A percentile compares a stretch with the other conserved stretches of the same genome.
phyloP scores from a whole-genome alignment of 2,113 vertebrate genomes.

The Lepisosteus osseus region DNA sequence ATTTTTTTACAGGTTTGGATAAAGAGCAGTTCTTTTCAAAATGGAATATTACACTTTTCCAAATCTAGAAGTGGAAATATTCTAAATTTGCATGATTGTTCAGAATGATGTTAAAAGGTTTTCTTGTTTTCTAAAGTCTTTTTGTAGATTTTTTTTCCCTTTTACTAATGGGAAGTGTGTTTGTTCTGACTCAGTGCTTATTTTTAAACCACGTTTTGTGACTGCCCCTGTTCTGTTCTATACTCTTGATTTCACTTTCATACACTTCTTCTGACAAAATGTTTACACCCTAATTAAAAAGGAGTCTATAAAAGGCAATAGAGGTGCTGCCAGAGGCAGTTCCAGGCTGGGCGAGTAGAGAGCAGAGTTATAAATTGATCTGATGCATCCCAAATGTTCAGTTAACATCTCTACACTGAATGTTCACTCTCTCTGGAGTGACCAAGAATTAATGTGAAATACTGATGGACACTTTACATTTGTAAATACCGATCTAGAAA shows the following conservation, averaged over 20 bases:
- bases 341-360: conserved; percentile 44
- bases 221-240: neutral
- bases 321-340: conserved; percentile 54
- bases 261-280: conserved; percentile 47
- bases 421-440: conserved; percentile 23
- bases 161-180: no score
- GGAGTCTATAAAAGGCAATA: conserved; percentile 73
- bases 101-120: no score
- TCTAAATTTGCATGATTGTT: no score
- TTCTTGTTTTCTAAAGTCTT: no score
- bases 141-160: no score
- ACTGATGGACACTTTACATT: no score
- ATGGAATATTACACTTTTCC: no score
- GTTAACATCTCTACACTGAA: conserved; percentile 54
- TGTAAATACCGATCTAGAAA: no score
- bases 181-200: neutral
- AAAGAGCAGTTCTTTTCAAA: no score
- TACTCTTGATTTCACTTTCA: conserved; percentile 37
- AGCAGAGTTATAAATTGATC: conserved; percentile 62
- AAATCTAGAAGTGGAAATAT: no score
- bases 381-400: conserved; percentile 53
- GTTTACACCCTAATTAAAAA: conserved; percentile 71
- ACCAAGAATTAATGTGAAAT: conserved; percentile 36
- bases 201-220: neutral
- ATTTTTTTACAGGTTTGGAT: no score